Percentiles rank a stretch among this genome's conserved stretches.
phyloP scores from a whole-genome alignment of 2,888 invertebrate genomes.

The Caenorhabditis sp. region DNA sequence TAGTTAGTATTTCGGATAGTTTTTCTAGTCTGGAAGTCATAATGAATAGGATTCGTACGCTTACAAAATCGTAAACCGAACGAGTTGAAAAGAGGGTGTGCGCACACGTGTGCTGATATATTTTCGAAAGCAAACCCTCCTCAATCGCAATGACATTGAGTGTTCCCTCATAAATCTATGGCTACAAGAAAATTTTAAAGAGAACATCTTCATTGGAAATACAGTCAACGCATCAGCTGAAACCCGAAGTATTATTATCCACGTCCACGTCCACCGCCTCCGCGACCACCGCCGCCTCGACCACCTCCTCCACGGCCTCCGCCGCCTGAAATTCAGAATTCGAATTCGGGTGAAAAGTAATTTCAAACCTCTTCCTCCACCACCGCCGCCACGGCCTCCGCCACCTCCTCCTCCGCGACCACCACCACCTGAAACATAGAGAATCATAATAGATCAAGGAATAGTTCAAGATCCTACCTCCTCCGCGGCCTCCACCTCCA shows the following conservation, averaged over 20 bases:
- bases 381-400: slow-evolving; percentile 12
- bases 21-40: no score
- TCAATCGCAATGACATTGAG: no score
- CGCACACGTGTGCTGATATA: no score
- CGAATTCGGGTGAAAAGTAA: background rate
- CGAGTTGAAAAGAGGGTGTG: no score
- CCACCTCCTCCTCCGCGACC: slow-evolving; percentile 36
- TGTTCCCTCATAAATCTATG: no score
- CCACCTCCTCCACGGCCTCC: slow-evolving; percentile 40
- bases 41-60: no score
- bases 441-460: background rate
- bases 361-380: slow-evolving; percentile 7
- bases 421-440: slow-evolving; percentile 25
- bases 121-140: no score
- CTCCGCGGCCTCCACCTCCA: slow-evolving; percentile 44
- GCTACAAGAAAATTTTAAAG: background rate
- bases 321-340: slow-evolving; percentile 6
- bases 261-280: slow-evolving; percentile 37
- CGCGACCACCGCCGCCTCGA: slow-evolving; percentile 14
- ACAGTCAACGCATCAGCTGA: background rate
- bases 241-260: slow-evolving; percentile 23
- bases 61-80: no score
- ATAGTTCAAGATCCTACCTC: slow-evolving; percentile 11
- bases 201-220: slow-evolving; percentile 28
- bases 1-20: no score